Evolutionary conservation across 2,888 invertebrate species (phyloP).

Genomic region (Euzophera pinguis): DNA sequence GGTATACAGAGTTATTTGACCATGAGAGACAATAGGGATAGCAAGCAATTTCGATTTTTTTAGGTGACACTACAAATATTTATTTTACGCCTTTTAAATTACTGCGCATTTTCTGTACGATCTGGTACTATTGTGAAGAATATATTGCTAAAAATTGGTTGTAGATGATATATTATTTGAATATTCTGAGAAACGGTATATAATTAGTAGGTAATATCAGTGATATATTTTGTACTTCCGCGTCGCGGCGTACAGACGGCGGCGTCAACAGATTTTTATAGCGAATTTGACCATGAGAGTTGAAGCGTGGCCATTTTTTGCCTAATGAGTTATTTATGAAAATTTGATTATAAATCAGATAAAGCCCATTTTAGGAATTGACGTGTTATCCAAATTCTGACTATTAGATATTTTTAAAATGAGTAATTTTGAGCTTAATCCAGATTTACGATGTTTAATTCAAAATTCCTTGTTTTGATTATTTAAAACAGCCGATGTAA

Average conservation of each 20-base stretch:
- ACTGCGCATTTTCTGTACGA: not conserved
- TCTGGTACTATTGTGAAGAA: not conserved
- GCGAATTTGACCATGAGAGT: constrained; percentile 75
- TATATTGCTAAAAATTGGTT: constrained; percentile 23
- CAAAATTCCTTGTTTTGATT: too few species aligned
- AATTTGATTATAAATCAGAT: constrained; percentile 68
- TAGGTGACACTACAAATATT: too few species aligned
- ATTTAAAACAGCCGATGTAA: too few species aligned
- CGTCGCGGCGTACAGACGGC: constrained; percentile 37
- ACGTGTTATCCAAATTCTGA: constrained; percentile 53
- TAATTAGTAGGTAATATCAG: constrained; percentile 55
- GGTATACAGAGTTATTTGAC: too few species aligned
- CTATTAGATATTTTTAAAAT: constrained; percentile 49
- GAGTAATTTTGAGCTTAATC: too few species aligned
- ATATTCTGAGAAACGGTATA: constrained; percentile 42
- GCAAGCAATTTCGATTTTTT: too few species aligned
- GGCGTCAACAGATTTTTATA: constrained; percentile 70
- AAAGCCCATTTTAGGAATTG: constrained; percentile 53
- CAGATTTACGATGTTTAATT: too few species aligned
- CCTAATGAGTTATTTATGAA: constrained; percentile 76
- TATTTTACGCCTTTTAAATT: too few species aligned
- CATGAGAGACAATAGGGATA: too few species aligned
- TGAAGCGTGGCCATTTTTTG: constrained; percentile 70
- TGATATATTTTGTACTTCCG: constrained; percentile 44
- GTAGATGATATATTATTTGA: constrained; percentile 39